Evolutionary conservation across 2,113 vertebrate species (phyloP).

Genomic region (Xyrauchen texanus): DNA sequence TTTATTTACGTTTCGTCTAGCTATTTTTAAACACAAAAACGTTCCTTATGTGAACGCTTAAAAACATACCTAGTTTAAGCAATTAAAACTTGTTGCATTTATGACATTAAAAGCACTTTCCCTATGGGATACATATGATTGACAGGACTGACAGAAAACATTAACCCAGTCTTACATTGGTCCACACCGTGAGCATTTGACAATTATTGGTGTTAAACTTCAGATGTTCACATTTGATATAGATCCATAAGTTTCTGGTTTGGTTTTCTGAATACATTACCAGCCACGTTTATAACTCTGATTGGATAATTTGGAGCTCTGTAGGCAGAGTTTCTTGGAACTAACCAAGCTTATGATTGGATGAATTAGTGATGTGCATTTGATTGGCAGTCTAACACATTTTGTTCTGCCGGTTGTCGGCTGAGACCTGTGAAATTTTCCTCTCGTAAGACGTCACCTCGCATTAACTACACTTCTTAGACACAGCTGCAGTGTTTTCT

Average conservation of each 20-base stretch:
- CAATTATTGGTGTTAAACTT: not conserved
- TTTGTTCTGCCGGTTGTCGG: constrained; percentile 25
- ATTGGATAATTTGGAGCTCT: constrained; percentile 54
- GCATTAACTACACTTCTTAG: constrained; percentile 46
- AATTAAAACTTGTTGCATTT: not conserved
- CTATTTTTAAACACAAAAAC: too few species aligned
- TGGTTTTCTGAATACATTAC: not conserved
- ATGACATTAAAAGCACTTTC: not conserved
- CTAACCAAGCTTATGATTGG: constrained; percentile 56
- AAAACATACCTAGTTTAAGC: too few species aligned
- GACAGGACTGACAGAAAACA: not conserved
- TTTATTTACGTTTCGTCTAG: too few species aligned
- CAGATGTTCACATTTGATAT: not conserved
- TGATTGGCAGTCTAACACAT: constrained; percentile 62
- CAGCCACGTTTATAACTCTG: not conserved
- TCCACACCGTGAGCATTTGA: too few species aligned
- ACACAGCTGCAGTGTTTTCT: constrained; percentile 11
- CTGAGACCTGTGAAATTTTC: constrained; percentile 49
- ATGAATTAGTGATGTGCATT: constrained; percentile 49
- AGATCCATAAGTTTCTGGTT: not conserved
- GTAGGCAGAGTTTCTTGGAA: constrained; percentile 47
- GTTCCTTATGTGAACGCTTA: too few species aligned
- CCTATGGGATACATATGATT: constrained; percentile 3
- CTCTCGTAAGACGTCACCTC: constrained; percentile 50
- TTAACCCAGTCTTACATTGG: not conserved